Conservation (phyloP, 2,797 vertebrate species). For the Malacoraja senta region DNA sequence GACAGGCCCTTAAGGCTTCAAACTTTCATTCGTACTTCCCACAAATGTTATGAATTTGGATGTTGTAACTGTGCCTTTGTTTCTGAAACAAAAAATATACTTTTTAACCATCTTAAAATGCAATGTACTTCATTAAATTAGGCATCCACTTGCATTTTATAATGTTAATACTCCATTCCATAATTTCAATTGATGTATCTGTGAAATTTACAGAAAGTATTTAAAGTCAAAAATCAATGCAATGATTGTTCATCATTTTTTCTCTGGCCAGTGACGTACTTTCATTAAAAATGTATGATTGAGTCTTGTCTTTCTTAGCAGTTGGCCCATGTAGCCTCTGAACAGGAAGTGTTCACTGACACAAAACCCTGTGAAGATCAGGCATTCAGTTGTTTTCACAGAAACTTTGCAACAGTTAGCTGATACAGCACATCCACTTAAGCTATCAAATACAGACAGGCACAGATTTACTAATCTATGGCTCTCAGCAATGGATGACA, state of each 20-base stretch:
- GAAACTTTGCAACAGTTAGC: conserved; percentile 17
- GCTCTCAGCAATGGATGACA: neutral
- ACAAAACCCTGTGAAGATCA: neutral
- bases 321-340: neutral
- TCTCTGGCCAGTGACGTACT: neutral
- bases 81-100: neutral
- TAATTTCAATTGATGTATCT: neutral
- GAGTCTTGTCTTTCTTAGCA: neutral
- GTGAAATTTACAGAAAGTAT: neutral
- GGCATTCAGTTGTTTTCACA: neutral
- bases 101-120: neutral
- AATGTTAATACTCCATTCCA: neutral
- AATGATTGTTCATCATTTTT: neutral
- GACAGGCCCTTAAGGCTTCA: too few relatives aligned
- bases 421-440: conserved; percentile 33
- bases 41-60: neutral
- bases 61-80: neutral
- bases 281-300: conserved; percentile 22
- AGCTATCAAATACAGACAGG: neutral
- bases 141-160: neutral
- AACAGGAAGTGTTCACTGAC: neutral
- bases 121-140: neutral
- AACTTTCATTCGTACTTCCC: neutral
- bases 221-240: neutral
- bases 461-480: conserved; percentile 2